These are phyloP conservation scores for Patella ulyssiponensis DNA, from an alignment of 2,888 invertebrate species.

Conservation along the genomic window DNA sequence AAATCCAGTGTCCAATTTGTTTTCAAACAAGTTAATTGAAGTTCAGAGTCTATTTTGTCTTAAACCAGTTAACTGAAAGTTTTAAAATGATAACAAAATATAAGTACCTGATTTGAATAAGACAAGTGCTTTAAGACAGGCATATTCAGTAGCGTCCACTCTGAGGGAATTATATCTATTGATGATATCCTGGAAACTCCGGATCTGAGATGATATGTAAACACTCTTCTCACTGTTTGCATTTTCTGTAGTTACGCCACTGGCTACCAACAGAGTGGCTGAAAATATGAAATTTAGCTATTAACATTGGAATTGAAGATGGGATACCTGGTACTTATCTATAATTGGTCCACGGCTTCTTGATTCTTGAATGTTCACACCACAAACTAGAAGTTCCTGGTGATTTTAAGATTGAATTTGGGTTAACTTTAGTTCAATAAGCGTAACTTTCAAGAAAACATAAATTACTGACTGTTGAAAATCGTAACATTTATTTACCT, in stretches of 20 bases:
- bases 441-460: not conserved
- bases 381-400: no score
- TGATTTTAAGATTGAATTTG: no score
- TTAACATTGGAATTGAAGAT: no score
- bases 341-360: no score
- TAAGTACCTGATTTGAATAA: constrained; percentile 84
- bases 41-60: no score
- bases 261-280: constrained; percentile 71
- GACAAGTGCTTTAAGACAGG: constrained; percentile 86
- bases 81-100: not conserved
- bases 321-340: no score
- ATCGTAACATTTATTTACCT: constrained; percentile 74
- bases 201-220: constrained; percentile 75
- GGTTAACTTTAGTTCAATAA: no score
- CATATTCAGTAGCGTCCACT: constrained; percentile 87
- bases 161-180: constrained; percentile 79
- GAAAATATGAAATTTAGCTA: constrained; percentile 26
- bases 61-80: no score
- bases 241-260: constrained; percentile 75
- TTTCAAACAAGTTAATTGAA: no score
- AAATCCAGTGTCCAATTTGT: no score
- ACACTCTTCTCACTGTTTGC: constrained; percentile 63
- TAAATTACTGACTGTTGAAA: not conserved
- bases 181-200: constrained; percentile 77
- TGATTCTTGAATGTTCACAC: no score